These are phyloP conservation scores for Diplolepis rosae DNA, from an alignment of 2,888 invertebrate species.

Conservation along the genomic window DNA sequence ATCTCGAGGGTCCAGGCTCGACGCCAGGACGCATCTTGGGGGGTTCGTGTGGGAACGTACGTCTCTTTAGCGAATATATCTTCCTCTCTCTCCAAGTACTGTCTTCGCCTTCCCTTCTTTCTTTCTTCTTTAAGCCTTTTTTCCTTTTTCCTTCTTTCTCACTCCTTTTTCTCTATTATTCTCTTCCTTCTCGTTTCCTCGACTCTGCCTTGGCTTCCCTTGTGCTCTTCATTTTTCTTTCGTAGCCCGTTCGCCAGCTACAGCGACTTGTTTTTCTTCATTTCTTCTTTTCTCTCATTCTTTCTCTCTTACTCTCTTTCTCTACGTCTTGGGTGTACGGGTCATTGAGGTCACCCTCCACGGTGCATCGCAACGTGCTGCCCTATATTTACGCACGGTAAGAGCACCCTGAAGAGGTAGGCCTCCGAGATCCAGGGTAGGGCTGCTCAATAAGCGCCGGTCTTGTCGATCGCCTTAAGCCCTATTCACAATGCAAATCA, in stretches of 20 bases:
- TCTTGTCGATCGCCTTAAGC: constrained; percentile 56
- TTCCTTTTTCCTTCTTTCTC: constrained; percentile 35
- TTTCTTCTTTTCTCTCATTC: constrained; percentile 44
- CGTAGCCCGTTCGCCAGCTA: constrained; percentile 34
- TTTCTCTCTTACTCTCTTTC: constrained; percentile 37
- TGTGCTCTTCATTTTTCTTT: constrained; percentile 47
- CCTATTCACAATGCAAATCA: constrained; percentile 41
- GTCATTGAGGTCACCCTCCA: constrained; percentile 70
- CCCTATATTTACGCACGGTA: constrained; percentile 73
- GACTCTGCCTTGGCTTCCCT: constrained; percentile 12
- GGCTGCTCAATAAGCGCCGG: constrained; percentile 63
- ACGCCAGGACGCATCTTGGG: constrained; percentile 73
- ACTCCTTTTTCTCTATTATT: constrained; percentile 40
- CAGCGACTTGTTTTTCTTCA: constrained; percentile 49
- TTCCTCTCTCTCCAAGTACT: constrained; percentile 43
- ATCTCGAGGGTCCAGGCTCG: constrained; percentile 67
- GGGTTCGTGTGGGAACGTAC: constrained; percentile 73
- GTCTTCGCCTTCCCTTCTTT: constrained; percentile 41
- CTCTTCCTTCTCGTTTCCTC: constrained; percentile 40
- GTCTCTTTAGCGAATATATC: constrained; percentile 67
- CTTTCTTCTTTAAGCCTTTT: constrained; percentile 35
- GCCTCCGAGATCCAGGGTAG: constrained; percentile 44
- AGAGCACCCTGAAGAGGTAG: constrained; percentile 63
- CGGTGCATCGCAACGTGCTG: constrained; percentile 69
- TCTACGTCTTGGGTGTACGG: constrained; percentile 62